Conservation (phyloP, 1,140 invertebrate species). For the Drosophila suzukii region DNA sequence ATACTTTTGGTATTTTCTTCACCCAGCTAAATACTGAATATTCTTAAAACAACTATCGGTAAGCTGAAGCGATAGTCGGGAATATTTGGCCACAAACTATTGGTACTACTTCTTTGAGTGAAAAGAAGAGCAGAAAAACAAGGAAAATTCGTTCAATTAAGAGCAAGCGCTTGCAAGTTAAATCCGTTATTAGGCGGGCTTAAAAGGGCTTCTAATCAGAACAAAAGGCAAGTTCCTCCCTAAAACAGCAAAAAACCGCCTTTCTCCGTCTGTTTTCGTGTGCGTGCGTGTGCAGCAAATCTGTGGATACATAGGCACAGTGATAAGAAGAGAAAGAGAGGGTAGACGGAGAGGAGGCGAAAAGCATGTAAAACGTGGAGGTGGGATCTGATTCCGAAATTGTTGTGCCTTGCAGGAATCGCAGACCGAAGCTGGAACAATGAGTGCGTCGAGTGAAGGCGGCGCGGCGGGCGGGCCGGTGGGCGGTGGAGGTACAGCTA, state of each 20-base stretch:
- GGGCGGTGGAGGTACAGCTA: conserved; percentile 66
- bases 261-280: neutral
- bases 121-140: conserved; percentile 6
- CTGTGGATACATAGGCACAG: conserved; percentile 25
- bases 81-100: neutral
- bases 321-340: conserved; percentile 59
- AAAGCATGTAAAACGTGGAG: conserved; percentile 29
- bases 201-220: neutral
- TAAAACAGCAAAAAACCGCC: neutral
- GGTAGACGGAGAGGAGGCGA: conserved; percentile 14
- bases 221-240: conserved; percentile 29
- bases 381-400: conserved; percentile 4
- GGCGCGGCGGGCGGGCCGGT: conserved; percentile 61
- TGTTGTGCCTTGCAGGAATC: conserved; percentile 52
- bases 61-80: neutral
- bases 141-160: conserved; percentile 1
- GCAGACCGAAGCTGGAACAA: conserved; percentile 55
- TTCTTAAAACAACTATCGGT: neutral
- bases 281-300: conserved; percentile 13
- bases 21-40: neutral
- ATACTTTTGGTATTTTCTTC: neutral
- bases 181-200: neutral
- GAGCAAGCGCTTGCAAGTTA: conserved; percentile 14
- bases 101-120: conserved; percentile 6
- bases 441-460: conserved; percentile 77